A percentile compares a stretch with the other conserved stretches of the same genome.
Evolutionary conservation across 2,797 vertebrate species (phyloP).

Genomic region (Syncerus caffer): DNA sequence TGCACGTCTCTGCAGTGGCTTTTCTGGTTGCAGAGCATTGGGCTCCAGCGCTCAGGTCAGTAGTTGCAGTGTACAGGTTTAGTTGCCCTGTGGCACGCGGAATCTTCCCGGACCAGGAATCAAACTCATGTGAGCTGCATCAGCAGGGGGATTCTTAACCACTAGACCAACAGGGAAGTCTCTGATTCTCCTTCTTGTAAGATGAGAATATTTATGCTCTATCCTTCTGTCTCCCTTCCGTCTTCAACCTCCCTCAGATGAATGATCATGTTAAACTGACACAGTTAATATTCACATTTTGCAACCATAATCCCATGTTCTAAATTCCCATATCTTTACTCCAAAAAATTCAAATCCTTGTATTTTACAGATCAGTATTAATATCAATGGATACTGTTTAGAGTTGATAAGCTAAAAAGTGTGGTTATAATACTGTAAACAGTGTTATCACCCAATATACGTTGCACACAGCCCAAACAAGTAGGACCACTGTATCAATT

Average conservation of each 20-base stretch:
- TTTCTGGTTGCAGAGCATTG: background rate
- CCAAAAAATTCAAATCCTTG: background rate
- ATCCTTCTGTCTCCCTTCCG: background rate
- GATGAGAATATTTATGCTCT: background rate
- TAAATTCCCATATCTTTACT: background rate
- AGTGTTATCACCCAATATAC: background rate
- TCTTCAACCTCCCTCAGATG: background rate
- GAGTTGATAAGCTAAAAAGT: background rate
- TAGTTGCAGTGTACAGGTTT: accelerated
- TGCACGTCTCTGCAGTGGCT: background rate
- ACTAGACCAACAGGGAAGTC: background rate
- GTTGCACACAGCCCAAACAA: background rate
- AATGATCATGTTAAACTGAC: background rate
- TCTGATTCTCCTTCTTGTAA: background rate
- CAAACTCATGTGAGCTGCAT: background rate
- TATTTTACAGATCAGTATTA: background rate
- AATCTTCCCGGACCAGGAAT: background rate
- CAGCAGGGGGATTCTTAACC: background rate
- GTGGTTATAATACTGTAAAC: background rate
- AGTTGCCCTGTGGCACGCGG: background rate
- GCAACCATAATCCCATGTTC: background rate
- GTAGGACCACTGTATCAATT: background rate
- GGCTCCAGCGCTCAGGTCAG: background rate
- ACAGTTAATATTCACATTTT: background rate
- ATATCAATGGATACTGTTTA: background rate